These are phyloP conservation scores for Aphrophora alni DNA, from an alignment of 2,888 invertebrate species.

Conservation along the genomic window DNA sequence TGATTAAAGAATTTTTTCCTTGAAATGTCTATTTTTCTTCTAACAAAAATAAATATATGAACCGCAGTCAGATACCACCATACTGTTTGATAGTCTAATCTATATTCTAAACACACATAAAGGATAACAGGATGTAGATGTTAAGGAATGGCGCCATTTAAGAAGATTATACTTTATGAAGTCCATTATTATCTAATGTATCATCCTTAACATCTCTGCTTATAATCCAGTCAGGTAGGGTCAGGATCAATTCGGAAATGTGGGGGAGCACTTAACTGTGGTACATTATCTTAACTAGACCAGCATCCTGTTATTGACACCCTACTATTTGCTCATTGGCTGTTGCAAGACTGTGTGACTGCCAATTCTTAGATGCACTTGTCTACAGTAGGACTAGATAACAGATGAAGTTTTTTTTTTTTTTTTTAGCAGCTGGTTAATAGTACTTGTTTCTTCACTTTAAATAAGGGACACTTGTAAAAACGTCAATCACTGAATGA, in stretches of 20 bases:
- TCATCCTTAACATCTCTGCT: not conserved
- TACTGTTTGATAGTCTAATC: constrained; percentile 2
- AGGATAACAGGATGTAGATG: not conserved
- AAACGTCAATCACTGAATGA: too few species aligned
- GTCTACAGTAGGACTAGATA: too few species aligned
- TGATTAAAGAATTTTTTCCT: too few species aligned
- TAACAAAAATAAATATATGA: too few species aligned
- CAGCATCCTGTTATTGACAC: not conserved
- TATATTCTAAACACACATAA: not conserved
- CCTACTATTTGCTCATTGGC: not conserved
- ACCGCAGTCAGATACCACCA: too few species aligned
- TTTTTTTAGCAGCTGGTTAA: too few species aligned
- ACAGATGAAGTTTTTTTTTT: too few species aligned
- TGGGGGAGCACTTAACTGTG: not conserved
- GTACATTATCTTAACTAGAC: not conserved
- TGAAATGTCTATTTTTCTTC: too few species aligned
- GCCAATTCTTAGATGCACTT: too few species aligned
- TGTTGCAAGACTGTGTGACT: too few species aligned
- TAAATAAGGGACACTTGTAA: too few species aligned
- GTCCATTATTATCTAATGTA: not conserved
- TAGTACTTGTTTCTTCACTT: too few species aligned
- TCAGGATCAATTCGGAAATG: constrained; percentile 5
- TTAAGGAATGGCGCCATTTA: constrained; percentile 6
- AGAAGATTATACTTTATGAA: not conserved
- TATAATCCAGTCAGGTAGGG: not conserved